Evolutionary conservation across 2,888 invertebrate species (phyloP).

Genomic region (Rhaphigaster nebulosa): DNA sequence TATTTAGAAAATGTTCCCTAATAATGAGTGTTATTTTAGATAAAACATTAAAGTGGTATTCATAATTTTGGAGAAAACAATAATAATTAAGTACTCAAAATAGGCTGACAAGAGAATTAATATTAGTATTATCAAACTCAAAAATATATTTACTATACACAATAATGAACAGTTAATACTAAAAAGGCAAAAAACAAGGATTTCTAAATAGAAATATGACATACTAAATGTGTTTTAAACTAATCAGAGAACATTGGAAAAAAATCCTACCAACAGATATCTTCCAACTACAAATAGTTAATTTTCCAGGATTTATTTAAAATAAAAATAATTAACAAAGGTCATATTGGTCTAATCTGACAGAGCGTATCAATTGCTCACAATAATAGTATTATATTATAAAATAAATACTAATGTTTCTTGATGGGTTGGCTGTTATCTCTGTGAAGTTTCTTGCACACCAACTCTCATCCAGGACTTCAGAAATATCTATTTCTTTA

Average conservation of each 20-base stretch:
- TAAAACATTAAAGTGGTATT: neutral
- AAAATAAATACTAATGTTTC: no score
- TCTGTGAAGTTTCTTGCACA: no score
- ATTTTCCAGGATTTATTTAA: no score
- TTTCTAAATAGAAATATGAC: neutral
- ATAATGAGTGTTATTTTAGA: neutral
- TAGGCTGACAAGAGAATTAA: no score
- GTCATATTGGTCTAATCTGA: no score
- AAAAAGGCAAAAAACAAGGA: neutral
- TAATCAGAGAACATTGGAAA: neutral
- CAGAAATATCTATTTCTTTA: neutral
- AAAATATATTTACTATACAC: neutral
- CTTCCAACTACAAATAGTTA: no score
- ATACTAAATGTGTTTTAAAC: neutral
- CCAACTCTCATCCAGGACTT: neutral
- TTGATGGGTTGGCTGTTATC: no score
- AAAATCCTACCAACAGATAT: neutral
- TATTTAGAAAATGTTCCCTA: neutral
- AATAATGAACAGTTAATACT: neutral
- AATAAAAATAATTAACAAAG: no score
- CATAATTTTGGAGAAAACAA: neutral
- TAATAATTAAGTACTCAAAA: no score
- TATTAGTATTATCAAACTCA: no score
- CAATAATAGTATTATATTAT: no score
- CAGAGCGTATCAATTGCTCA: neutral